Conservation (phyloP, 2,797 vertebrate genomes). For the Manis crassicaudata region DNA sequence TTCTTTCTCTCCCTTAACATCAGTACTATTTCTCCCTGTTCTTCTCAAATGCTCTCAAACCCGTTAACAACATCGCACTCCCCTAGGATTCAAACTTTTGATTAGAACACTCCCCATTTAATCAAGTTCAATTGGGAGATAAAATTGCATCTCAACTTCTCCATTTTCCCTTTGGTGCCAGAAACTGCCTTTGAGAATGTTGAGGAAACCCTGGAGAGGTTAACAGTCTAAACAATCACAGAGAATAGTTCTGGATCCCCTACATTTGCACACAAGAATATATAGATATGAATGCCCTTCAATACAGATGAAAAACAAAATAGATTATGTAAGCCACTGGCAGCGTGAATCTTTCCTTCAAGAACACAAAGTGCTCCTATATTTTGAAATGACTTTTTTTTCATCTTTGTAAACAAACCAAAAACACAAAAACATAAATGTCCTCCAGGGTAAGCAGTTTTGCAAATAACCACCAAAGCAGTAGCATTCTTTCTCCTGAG, state of each 20-base stretch:
- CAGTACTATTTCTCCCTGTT: background rate
- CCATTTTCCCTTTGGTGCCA: constrained; percentile 69
- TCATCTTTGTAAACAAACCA: constrained; percentile 43
- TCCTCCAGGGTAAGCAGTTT: background rate
- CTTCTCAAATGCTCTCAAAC: constrained; percentile 46
- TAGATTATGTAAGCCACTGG: background rate
- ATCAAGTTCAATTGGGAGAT: constrained; percentile 78
- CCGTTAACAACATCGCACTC: constrained; percentile 42
- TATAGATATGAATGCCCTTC: background rate
- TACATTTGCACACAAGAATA: background rate
- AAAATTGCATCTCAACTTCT: constrained; percentile 70
- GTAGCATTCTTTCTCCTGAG: constrained; percentile 11
- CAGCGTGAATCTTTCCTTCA: background rate
- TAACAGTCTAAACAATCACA: constrained; percentile 51
- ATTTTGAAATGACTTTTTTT: constrained; percentile 21
- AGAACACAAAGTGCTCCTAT: constrained; percentile 15
- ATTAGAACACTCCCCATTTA: constrained; percentile 75
- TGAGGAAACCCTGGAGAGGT: constrained; percentile 61
- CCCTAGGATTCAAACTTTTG: constrained; percentile 72
- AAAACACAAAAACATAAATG: background rate
- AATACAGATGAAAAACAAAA: constrained; percentile 37
- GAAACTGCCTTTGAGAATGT: constrained; percentile 65
- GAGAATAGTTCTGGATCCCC: background rate
- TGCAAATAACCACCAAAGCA: constrained; percentile 28
- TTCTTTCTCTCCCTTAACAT: constrained; percentile 32